Evolutionary conservation across 2,888 invertebrate species (phyloP).

Genomic region (Cinara cedri): DNA sequence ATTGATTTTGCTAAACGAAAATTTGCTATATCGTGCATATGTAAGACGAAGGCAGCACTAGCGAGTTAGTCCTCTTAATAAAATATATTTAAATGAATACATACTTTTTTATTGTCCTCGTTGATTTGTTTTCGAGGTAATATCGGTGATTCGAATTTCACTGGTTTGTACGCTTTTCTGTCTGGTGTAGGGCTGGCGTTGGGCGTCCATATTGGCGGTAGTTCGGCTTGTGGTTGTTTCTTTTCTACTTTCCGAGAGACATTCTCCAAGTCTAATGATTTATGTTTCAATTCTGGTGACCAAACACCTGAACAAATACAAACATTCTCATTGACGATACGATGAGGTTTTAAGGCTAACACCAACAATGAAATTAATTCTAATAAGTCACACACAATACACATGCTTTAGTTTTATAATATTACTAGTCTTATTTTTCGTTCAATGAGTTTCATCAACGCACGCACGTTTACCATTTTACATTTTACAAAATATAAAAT

Average conservation of each 20-base stretch:
- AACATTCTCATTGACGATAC: neutral
- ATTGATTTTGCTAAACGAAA: too few relatives aligned
- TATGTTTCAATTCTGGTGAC: conserved; percentile 65
- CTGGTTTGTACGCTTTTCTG: conserved; percentile 80
- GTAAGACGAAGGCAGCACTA: too few relatives aligned
- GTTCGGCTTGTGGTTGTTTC: conserved; percentile 6
- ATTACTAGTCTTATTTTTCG: conserved; percentile 1
- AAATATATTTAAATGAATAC: neutral
- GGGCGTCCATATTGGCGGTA: conserved; percentile 76
- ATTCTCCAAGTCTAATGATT: conserved; percentile 23
- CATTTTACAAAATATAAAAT: conserved; percentile 11
- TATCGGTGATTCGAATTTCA: conserved; percentile 75
- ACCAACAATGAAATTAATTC: conserved; percentile 36
- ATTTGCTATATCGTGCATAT: neutral
- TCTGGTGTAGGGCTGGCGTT: conserved; percentile 63
- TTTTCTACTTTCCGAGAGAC: conserved; percentile 2
- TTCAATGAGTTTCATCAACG: neutral
- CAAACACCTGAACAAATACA: conserved; percentile 66
- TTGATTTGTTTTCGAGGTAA: conserved; percentile 67
- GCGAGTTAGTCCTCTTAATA: too few relatives aligned
- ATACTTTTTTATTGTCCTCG: conserved; percentile 59
- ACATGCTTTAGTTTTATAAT: conserved; percentile 40
- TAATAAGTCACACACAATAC: conserved; percentile 40
- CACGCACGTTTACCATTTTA: conserved; percentile 10
- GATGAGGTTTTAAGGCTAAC: conserved; percentile 34